A percentile compares a stretch with the other conserved stretches of the same genome.
These are phyloP conservation scores for Nyctibius bracteatus DNA, from an alignment of 2,113 vertebrate species.

Conservation along the genomic window DNA sequence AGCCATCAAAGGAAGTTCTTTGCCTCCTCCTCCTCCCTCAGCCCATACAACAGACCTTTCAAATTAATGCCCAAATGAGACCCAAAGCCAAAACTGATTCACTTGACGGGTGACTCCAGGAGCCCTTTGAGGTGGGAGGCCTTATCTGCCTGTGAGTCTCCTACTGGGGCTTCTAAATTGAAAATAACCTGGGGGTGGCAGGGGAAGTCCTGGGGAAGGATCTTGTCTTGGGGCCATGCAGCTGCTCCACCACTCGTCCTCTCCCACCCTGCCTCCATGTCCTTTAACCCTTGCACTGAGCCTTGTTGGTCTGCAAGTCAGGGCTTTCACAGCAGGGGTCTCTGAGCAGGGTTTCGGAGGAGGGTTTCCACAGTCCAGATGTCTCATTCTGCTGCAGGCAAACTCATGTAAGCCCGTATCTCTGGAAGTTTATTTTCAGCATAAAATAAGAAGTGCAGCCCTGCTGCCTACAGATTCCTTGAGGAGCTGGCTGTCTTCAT, in stretches of 20 bases:
- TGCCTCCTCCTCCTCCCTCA: background rate
- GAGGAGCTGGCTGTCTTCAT: background rate
- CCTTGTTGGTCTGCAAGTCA: background rate
- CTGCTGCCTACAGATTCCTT: background rate
- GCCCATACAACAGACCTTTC: background rate
- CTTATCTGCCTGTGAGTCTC: background rate
- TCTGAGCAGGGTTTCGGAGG: background rate
- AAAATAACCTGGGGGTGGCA: background rate
- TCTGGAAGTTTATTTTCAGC: background rate
- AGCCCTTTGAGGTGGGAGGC: background rate
- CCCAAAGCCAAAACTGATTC: background rate
- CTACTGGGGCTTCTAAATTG: background rate
- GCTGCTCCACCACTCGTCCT: background rate
- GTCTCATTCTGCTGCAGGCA: background rate
- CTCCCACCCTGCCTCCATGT: background rate
- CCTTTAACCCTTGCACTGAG: background rate
- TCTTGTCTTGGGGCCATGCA: background rate
- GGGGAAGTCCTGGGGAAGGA: background rate
- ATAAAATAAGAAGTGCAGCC: background rate
- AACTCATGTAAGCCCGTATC: background rate
- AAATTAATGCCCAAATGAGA: background rate
- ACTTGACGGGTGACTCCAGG: background rate
- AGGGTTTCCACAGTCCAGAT: background rate
- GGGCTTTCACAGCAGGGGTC: background rate
- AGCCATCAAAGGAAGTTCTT: background rate